Percentiles rank a stretch among this genome's conserved stretches.
phyloP scores from a whole-genome alignment of 2,888 invertebrate species.

The Nomada goodeniana region DNA sequence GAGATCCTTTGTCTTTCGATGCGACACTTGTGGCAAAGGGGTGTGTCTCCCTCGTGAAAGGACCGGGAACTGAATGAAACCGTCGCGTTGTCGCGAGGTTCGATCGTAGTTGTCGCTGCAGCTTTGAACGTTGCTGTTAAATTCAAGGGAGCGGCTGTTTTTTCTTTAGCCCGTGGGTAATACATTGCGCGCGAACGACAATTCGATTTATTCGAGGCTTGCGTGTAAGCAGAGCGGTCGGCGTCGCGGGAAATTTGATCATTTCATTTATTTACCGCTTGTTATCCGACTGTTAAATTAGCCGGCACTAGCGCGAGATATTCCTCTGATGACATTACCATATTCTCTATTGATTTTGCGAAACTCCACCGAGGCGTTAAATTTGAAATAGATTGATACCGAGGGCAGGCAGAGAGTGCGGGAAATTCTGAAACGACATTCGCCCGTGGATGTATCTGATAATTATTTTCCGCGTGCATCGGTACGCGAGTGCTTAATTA shows the following conservation, averaged over 20 bases:
- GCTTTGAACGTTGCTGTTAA: neutral
- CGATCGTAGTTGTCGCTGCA: neutral
- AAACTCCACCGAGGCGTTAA: neutral
- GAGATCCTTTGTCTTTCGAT: conserved; percentile 25
- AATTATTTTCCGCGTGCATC: conserved; percentile 7
- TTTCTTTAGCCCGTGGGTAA: too few species aligned
- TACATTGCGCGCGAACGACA: neutral
- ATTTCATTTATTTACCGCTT: neutral
- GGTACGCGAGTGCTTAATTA: neutral
- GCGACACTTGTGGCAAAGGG: conserved; percentile 3
- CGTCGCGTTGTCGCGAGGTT: neutral
- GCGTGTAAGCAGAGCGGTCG: neutral
- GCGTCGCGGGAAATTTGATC: neutral
- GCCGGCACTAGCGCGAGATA: neutral
- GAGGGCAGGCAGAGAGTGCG: neutral
- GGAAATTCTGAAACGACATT: neutral
- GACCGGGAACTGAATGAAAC: neutral
- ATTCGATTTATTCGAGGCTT: neutral
- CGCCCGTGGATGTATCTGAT: neutral
- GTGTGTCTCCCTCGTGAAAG: conserved; percentile 1
- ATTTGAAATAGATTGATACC: neutral
- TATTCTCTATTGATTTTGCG: neutral
- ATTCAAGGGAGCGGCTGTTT: too few species aligned
- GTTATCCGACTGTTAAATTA: neutral
- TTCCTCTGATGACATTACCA: neutral